Percentiles rank a stretch among this genome's conserved stretches.
phyloP scores from a whole-genome alignment of 2,113 vertebrate species.

The Uropsilus gracilis region DNA sequence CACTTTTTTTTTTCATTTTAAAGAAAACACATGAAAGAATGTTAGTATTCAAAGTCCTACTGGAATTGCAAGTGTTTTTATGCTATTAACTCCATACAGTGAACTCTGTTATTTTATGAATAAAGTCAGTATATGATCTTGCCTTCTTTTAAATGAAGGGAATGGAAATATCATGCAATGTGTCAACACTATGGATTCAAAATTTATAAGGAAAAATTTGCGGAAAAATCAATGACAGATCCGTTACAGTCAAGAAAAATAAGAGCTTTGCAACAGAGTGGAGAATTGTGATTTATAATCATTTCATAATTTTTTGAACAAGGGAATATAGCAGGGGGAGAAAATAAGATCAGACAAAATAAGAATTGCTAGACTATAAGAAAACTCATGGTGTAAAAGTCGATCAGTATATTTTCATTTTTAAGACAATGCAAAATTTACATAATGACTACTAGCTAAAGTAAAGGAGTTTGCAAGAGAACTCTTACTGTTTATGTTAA shows the following conservation, averaged over 20 bases:
- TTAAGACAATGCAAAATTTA: neutral
- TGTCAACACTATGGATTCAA: neutral
- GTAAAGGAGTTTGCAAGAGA: neutral
- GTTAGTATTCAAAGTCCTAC: neutral
- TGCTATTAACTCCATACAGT: neutral
- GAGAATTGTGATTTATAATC: neutral
- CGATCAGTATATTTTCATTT: neutral
- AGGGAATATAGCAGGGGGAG: neutral
- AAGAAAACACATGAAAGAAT: neutral
- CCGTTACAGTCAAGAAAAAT: neutral
- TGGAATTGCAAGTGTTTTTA: neutral
- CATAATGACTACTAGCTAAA: constrained; percentile 36
- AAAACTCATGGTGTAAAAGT: neutral
- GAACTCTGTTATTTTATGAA: constrained; percentile 4
- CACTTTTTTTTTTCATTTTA: neutral
- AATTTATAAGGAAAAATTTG: neutral
- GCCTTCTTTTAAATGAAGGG: neutral
- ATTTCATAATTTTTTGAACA: neutral
- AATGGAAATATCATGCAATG: neutral
- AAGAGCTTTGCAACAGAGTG: neutral
- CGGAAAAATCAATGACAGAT: neutral
- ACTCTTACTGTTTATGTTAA: constrained; percentile 15
- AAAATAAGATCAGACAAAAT: neutral
- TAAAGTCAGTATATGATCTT: neutral
- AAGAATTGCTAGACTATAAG: neutral